Conservation (phyloP, 2,888 invertebrate species). For the Agonum fuliginosum region DNA sequence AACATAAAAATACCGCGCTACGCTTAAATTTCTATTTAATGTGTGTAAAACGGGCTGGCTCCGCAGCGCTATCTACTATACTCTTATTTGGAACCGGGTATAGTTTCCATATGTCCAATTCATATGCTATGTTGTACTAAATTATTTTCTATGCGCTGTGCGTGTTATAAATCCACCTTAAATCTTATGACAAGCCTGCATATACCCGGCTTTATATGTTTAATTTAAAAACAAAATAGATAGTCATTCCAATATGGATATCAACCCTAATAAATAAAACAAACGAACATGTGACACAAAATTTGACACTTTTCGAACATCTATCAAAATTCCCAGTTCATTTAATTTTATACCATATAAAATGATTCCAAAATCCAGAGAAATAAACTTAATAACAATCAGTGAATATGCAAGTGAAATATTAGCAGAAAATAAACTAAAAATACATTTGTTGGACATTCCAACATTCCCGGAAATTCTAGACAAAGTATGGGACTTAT, state of each 20-base stretch:
- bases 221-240: neutral
- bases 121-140: too few relatives aligned
- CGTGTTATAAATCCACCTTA: too few relatives aligned
- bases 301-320: conserved; percentile 14
- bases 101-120: too few relatives aligned
- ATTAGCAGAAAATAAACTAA: conserved; percentile 59
- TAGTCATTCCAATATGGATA: neutral
- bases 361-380: conserved; percentile 29
- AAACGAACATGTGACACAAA: conserved; percentile 2
- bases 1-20: too few relatives aligned
- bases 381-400: conserved; percentile 63
- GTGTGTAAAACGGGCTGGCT: too few relatives aligned
- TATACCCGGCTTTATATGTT: too few relatives aligned
- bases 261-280: neutral
- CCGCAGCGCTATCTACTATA: too few relatives aligned
- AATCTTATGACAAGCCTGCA: too few relatives aligned
- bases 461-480: conserved; percentile 61
- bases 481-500: conserved; percentile 63
- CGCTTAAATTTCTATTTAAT: too few relatives aligned
- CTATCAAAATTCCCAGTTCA: conserved; percentile 6
- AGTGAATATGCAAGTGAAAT: conserved; percentile 65
- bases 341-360: neutral
- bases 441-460: conserved; percentile 53
- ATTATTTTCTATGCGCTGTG: too few relatives aligned
- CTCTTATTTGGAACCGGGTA: too few relatives aligned